These are phyloP conservation scores for Drosophila quasianomalipes DNA, from an alignment of 2,888 invertebrate genomes.

Conservation along the genomic window DNA sequence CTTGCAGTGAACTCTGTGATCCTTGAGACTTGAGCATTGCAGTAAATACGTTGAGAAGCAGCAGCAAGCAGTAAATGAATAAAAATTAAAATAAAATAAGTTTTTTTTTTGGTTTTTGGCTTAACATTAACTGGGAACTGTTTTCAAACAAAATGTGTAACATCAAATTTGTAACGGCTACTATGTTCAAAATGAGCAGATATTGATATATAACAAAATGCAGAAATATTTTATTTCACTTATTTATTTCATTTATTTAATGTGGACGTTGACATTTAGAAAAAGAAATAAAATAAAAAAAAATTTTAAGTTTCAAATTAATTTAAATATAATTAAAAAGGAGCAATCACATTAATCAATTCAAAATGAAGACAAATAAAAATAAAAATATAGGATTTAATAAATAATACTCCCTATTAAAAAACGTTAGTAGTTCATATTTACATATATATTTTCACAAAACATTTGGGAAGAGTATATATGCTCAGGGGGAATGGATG, in stretches of 20 bases:
- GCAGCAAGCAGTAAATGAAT: not conserved
- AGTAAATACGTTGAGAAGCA: not conserved
- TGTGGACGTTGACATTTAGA: not conserved
- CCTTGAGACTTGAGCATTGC: not conserved
- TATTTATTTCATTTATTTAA: not conserved
- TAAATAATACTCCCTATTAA: not conserved
- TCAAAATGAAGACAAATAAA: not conserved
- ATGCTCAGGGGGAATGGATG: not conserved
- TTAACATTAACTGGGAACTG: not conserved
- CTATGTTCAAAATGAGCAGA: not conserved
- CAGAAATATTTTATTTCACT: not conserved
- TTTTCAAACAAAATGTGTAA: not conserved
- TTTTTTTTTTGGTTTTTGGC: not conserved
- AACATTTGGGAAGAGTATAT: not conserved
- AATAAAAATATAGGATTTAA: not conserved
- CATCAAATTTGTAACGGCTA: not conserved
- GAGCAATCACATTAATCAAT: not conserved
- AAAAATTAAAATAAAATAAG: not conserved
- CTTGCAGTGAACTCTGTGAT: not conserved
- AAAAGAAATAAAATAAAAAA: not conserved
- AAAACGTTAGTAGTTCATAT: not conserved
- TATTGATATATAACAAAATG: not conserved
- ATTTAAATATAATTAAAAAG: not conserved
- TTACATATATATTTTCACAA: too few species aligned
- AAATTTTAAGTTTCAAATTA: not conserved